Evolutionary conservation across 2,888 invertebrate species (phyloP).

Genomic region (Gortyna flavago): DNA sequence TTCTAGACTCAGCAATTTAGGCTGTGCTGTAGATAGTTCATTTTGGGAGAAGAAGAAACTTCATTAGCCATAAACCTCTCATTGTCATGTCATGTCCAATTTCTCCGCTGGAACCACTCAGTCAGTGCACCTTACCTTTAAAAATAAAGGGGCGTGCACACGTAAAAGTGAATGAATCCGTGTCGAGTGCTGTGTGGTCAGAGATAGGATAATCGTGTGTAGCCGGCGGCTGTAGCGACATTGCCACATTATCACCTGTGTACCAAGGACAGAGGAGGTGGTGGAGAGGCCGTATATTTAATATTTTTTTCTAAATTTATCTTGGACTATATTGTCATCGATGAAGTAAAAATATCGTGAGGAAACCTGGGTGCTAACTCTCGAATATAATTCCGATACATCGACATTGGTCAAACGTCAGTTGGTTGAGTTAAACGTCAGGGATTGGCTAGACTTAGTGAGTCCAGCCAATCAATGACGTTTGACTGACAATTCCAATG

Average conservation of each 20-base stretch:
- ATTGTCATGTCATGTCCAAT: not conserved
- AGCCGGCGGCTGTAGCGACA: constrained; percentile 77
- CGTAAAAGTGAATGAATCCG: constrained; percentile 53
- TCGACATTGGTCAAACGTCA: too few species aligned
- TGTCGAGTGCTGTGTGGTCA: constrained; percentile 60
- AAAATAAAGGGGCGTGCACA: constrained; percentile 39
- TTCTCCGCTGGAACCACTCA: constrained; percentile 22
- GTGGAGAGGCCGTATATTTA: constrained; percentile 23
- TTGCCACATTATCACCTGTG: constrained; percentile 86
- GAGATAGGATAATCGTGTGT: constrained; percentile 72
- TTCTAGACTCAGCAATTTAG: not conserved
- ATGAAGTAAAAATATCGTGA: not conserved
- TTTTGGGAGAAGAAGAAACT: not conserved
- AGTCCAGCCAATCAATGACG: too few species aligned
- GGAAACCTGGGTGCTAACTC: too few species aligned
- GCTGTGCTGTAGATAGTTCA: not conserved
- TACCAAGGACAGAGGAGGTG: constrained; percentile 57
- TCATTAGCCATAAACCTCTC: not conserved
- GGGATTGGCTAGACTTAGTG: too few species aligned
- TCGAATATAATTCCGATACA: too few species aligned
- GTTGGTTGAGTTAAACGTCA: too few species aligned
- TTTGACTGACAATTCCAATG: too few species aligned
- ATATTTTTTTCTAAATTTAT: not conserved
- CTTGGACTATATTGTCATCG: not conserved
- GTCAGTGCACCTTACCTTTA: constrained; percentile 6